phyloP scores from a whole-genome alignment of 2,797 vertebrate genomes.

The Falco biarmicus region DNA sequence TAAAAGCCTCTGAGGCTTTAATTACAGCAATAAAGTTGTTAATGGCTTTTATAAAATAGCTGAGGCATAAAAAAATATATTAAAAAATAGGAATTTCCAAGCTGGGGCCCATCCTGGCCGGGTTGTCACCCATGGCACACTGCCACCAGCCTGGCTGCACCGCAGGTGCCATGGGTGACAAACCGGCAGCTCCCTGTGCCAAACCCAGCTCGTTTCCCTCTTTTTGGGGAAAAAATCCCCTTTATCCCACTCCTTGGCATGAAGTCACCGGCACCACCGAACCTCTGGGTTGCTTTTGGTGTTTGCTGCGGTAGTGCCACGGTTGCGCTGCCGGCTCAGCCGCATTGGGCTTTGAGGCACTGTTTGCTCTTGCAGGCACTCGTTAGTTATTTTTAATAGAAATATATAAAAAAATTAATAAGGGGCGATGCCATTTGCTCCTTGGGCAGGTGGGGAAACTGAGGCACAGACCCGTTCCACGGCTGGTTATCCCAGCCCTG shows the following conservation, averaged over 20 bases:
- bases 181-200: background rate
- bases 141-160: no score
- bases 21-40: background rate
- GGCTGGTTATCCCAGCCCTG: background rate
- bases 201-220: background rate
- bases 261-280: background rate
- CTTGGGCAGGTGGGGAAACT: background rate
- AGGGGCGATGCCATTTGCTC: background rate
- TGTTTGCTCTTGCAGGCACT: background rate
- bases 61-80: background rate
- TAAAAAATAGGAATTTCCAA: background rate
- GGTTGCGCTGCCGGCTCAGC: background rate
- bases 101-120: background rate
- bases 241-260: background rate
- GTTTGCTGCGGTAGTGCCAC: no score
- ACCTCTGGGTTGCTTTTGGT: background rate
- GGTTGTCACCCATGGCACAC: background rate
- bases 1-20: background rate
- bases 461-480: background rate
- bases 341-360: rapidly evolving
- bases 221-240: background rate
- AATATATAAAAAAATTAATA: background rate
- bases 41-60: background rate
- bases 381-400: background rate
- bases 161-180: background rate